Conservation (phyloP, 2,113 vertebrate species). For the Epinephelus cyanopodus region DNA sequence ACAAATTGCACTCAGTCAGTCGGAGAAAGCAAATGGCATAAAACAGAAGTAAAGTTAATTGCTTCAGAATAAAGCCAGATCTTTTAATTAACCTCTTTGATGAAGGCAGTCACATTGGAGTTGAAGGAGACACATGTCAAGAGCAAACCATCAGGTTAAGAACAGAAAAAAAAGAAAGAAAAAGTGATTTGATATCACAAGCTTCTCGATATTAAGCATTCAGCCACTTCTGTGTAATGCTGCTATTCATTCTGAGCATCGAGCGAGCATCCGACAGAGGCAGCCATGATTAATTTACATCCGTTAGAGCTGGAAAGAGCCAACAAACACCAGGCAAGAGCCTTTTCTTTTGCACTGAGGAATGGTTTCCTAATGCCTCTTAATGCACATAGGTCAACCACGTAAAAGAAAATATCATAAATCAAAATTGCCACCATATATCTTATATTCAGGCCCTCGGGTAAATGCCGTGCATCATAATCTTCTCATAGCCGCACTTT, state of each 20-base stretch:
- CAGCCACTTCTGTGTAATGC: constrained; percentile 18
- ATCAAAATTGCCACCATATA: constrained; percentile 66
- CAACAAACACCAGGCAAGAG: constrained; percentile 32
- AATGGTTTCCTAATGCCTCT: constrained; percentile 56
- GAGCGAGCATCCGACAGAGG: constrained; percentile 33
- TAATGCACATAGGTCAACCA: constrained; percentile 62
- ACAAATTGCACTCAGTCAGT: constrained; percentile 55
- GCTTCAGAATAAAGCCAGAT: constrained; percentile 57
- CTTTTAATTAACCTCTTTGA: constrained; percentile 72
- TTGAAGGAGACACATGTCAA: constrained; percentile 41
- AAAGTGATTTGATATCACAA: constrained; percentile 31
- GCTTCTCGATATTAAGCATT: constrained; percentile 46
- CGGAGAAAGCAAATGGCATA: constrained; percentile 53
- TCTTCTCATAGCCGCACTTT: constrained; percentile 64
- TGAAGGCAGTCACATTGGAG: constrained; percentile 48
- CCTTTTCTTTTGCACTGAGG: constrained; percentile 38
- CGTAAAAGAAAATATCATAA: constrained; percentile 70
- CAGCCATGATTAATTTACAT: constrained; percentile 62
- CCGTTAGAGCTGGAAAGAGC: constrained; percentile 43
- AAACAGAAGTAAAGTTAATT: constrained; percentile 65
- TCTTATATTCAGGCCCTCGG: constrained; percentile 43
- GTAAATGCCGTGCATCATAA: constrained; percentile 68
- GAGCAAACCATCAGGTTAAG: constrained; percentile 36
- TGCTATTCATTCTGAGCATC: constrained; percentile 34
- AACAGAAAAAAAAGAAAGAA: constrained; percentile 26